Evolutionary conservation across 2,113 vertebrate species (phyloP).

Genomic region (Azemiops feae): DNA sequence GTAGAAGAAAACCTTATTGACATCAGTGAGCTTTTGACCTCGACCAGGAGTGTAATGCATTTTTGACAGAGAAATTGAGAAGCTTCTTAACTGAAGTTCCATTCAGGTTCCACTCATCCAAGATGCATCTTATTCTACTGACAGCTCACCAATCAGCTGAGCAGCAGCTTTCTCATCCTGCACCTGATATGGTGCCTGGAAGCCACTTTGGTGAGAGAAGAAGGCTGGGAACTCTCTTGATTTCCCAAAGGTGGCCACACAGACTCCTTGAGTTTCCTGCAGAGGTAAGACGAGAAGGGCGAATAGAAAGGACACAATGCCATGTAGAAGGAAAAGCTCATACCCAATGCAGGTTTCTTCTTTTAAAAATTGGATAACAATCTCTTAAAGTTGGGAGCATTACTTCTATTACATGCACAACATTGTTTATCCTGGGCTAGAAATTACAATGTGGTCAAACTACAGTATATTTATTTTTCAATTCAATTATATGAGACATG

Average conservation of each 20-base stretch:
- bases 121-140: background rate
- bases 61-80: background rate
- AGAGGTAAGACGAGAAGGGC: background rate
- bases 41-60: background rate
- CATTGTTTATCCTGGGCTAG: background rate
- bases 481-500: background rate
- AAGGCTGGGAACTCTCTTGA: constrained; percentile 85
- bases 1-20: background rate
- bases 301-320: background rate
- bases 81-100: too few species aligned
- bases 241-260: constrained; percentile 82
- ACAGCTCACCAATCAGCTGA: constrained; percentile 78
- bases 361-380: background rate
- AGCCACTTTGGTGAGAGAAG: constrained; percentile 81
- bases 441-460: background rate
- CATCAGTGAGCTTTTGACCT: background rate
- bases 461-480: background rate
- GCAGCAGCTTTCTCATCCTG: constrained; percentile 80
- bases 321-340: background rate
- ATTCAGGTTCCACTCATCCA: background rate
- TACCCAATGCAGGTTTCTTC: background rate
- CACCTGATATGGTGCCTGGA: constrained; percentile 76
- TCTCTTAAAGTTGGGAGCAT: background rate
- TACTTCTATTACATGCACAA: background rate
- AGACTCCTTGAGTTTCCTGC: constrained; percentile 89